Conservation (phyloP, 1,140 invertebrate genomes). For the Drosophila sulfurigaster region DNA sequence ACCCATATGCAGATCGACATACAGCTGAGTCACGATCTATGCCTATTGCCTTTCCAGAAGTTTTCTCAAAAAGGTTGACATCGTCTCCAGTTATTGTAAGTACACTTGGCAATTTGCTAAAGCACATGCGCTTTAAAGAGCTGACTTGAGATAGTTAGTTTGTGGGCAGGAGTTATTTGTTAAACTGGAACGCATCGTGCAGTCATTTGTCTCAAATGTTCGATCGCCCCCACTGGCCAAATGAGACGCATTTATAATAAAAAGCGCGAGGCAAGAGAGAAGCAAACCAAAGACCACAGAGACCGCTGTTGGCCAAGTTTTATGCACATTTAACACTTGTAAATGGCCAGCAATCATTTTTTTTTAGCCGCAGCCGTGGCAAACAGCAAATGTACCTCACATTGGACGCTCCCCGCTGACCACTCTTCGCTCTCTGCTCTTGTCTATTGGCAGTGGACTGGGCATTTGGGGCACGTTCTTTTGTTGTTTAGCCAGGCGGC, state of each 20-base stretch:
- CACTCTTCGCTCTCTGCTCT: not conserved
- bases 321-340: conserved; percentile 60
- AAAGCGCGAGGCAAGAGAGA: not conserved
- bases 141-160: not conserved
- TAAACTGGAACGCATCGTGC: conserved; percentile 18
- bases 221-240: conserved; percentile 34
- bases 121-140: not conserved
- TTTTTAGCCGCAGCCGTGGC: not conserved
- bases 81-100: not conserved
- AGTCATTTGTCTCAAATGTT: conserved; percentile 27
- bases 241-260: conserved; percentile 27
- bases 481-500: conserved; percentile 34
- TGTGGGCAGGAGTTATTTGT: conserved; percentile 23
- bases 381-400: not conserved
- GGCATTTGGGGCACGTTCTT: conserved; percentile 26
- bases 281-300: conserved; percentile 7
- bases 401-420: not conserved
- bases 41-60: not conserved
- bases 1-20: not conserved
- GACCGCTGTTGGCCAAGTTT: conserved; percentile 30
- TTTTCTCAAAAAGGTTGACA: not conserved
- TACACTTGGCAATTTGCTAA: not conserved
- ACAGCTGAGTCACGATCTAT: not conserved
- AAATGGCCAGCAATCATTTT: conserved; percentile 54
- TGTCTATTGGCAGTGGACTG: not conserved